Evolutionary conservation across 2,113 vertebrate genomes (phyloP).

Genomic region (Xenopus borealis): DNA sequence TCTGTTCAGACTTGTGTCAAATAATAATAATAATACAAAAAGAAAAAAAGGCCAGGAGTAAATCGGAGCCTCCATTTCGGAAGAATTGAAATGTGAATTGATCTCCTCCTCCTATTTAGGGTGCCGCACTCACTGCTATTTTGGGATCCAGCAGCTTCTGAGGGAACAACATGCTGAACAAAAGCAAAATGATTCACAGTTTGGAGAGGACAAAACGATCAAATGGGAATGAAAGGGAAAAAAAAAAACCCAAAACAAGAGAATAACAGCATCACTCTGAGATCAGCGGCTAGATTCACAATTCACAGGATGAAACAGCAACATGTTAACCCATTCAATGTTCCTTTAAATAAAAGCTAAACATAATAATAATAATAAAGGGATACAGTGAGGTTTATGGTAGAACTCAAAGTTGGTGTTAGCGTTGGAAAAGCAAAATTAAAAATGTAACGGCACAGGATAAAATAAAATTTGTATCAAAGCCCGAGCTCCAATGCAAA

Average conservation of each 20-base stretch:
- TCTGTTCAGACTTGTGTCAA: slow-evolving; percentile 28
- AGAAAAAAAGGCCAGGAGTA: neutral
- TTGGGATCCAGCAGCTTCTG: slow-evolving; percentile 27
- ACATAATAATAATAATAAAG: neutral
- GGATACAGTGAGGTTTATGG: too few species aligned
- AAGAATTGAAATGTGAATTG: slow-evolving; percentile 32
- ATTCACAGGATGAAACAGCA: slow-evolving; percentile 6
- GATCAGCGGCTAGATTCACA: slow-evolving; percentile 15
- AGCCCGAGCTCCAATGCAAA: too few species aligned
- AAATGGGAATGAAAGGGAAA: neutral
- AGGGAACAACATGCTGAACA: slow-evolving; percentile 32
- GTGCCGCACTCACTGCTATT: slow-evolving; percentile 14
- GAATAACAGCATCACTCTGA: slow-evolving; percentile 11
- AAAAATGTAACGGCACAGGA: too few species aligned
- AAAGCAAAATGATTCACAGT: slow-evolving; percentile 39
- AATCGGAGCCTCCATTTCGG: slow-evolving; percentile 22
- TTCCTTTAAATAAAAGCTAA: neutral
- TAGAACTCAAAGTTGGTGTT: too few species aligned
- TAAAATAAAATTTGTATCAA: too few species aligned
- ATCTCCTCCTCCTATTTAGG: slow-evolving; percentile 1
- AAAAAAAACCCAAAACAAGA: slow-evolving; percentile 4
- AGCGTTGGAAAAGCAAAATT: too few species aligned
- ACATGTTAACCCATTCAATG: neutral
- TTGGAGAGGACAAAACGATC: slow-evolving; percentile 20
- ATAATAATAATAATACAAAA: slow-evolving; percentile 31